Conservation (phyloP, 2,113 vertebrate species). For the Piprites chloris region DNA sequence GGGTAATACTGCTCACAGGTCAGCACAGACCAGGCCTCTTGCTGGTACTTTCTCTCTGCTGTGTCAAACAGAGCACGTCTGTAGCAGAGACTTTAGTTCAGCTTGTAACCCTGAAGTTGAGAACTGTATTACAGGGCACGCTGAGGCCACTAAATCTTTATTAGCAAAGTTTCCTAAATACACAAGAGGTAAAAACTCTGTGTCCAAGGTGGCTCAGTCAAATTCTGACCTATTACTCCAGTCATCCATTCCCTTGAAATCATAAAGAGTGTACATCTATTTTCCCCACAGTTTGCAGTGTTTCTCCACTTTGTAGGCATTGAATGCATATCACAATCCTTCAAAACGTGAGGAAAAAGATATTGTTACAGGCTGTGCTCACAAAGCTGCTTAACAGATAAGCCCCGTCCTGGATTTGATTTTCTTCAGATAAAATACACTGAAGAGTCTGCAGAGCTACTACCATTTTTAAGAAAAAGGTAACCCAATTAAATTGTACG, state of each 20-base stretch:
- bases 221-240: not conserved
- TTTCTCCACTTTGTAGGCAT: not conserved
- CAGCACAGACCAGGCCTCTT: not conserved
- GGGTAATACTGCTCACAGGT: not conserved
- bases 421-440: not conserved
- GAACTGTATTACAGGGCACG: not conserved
- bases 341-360: not conserved
- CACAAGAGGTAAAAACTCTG: not conserved
- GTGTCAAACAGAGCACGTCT: not conserved
- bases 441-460: not conserved
- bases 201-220: not conserved
- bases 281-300: not conserved
- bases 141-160: not conserved
- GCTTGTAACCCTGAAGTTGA: not conserved
- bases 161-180: not conserved
- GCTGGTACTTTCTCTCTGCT: not conserved
- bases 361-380: not conserved
- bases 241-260: not conserved
- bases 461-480: not conserved
- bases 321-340: rapidly evolving
- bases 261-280: not conserved
- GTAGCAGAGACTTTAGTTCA: not conserved
- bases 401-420: not conserved
- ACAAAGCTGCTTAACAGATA: not conserved
- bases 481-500: not conserved